Evolutionary conservation across 2,113 vertebrate genomes (phyloP).

Genomic region (Tapirus terrestris): DNA sequence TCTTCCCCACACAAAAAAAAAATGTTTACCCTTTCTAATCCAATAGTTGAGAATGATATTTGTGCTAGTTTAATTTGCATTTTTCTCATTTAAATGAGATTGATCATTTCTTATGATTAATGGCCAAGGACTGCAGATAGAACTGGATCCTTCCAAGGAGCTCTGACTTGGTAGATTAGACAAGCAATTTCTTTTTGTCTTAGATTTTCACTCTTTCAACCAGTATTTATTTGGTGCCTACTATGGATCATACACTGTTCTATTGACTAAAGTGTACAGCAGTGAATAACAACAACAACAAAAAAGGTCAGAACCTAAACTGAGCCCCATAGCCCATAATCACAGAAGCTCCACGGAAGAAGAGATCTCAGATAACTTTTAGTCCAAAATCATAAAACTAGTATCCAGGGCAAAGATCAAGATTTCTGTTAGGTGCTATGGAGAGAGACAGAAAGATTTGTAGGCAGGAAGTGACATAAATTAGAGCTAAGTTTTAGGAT

Average conservation of each 20-base stretch:
- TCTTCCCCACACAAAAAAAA: no score
- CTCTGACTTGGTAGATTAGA: not conserved
- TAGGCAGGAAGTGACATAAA: not conserved
- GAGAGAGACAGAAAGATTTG: not conserved
- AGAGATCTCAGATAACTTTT: not conserved
- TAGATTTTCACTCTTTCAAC: not conserved
- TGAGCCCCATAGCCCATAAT: not conserved
- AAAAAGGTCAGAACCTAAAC: not conserved
- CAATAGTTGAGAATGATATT: not conserved
- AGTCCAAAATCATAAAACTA: not conserved
- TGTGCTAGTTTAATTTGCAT: conserved; percentile 9
- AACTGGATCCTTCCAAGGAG: not conserved
- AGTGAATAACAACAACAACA: not conserved
- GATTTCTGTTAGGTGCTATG: not conserved
- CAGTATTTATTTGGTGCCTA: not conserved
- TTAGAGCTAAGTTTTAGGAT: not conserved
- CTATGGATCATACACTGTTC: not conserved
- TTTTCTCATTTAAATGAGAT: conserved; percentile 34
- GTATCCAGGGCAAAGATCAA: not conserved
- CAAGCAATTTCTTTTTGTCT: conserved; percentile 19
- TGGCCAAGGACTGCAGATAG: conserved; percentile 15
- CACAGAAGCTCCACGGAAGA: not conserved
- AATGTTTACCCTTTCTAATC: not conserved
- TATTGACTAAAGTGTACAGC: not conserved
- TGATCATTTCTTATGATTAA: conserved; percentile 32